Conservation (phyloP, 2,113 vertebrate species). For the Todiramphus chloris region DNA sequence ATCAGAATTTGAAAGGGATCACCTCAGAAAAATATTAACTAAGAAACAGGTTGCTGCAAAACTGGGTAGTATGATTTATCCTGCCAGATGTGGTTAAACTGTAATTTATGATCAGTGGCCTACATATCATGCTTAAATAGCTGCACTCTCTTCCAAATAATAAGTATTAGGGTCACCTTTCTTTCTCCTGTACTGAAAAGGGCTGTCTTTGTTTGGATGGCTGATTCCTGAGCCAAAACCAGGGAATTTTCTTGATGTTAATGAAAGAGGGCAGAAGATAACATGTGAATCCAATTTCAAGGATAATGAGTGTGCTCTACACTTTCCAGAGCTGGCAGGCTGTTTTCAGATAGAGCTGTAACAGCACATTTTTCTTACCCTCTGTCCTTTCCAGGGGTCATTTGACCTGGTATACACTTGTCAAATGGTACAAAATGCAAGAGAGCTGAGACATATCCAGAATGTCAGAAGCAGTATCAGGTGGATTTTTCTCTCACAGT, state of each 20-base stretch:
- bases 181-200: background rate
- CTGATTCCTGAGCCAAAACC: conserved; percentile 32
- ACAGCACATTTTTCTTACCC: conserved; percentile 37
- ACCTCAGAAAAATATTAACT: background rate
- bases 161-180: conserved; percentile 49
- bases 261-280: conserved; percentile 42
- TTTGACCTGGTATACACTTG: conserved; percentile 15
- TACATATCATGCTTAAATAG: conserved; percentile 54
- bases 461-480: background rate
- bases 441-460: background rate
- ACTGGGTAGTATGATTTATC: background rate
- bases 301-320: conserved; percentile 45
- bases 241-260: conserved; percentile 47
- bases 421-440: background rate
- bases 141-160: background rate
- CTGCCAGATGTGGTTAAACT: conserved; percentile 36
- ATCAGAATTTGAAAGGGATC: conserved; percentile 12
- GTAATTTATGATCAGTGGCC: conserved; percentile 13
- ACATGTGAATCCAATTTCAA: conserved; percentile 44
- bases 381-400: background rate
- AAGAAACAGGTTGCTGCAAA: conserved; percentile 33
- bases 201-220: background rate
- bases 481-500: background rate
- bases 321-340: conserved; percentile 17
- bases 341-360: conserved; percentile 37